phyloP scores from a whole-genome alignment of 2,113 vertebrate species.

The Rhinopithecus roxellana region DNA sequence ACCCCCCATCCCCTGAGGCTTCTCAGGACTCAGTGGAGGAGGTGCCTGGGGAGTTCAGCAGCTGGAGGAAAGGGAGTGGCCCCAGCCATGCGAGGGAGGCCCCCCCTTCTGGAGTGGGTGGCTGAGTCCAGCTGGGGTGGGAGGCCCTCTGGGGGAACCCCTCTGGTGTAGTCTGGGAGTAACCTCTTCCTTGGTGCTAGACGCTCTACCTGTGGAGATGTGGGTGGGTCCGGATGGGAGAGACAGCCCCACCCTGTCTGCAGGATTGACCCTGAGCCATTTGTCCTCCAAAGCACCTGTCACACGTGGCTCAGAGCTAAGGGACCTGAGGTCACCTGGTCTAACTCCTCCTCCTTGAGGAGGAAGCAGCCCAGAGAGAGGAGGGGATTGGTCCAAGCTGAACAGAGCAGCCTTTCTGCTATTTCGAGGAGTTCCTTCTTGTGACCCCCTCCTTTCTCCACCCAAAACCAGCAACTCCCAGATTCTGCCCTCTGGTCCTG shows the following conservation, averaged over 20 bases:
- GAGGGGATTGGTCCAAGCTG: conserved; percentile 65
- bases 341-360: conserved; percentile 30
- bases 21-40: background rate
- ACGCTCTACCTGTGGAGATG: background rate
- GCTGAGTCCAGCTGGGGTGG: background rate
- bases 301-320: conserved; percentile 50
- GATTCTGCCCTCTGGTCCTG: background rate
- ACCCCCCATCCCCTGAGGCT: conserved; percentile 31
- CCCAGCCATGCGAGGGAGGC: background rate
- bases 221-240: background rate
- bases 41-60: conserved; percentile 26
- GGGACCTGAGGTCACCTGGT: conserved; percentile 66
- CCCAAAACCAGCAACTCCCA: background rate
- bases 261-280: conserved; percentile 17
- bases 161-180: background rate
- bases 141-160: conserved; percentile 18
- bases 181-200: background rate
- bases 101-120: background rate
- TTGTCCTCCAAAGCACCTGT: conserved; percentile 70
- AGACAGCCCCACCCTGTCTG: background rate
- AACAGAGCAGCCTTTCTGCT: conserved; percentile 45
- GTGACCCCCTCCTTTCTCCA: background rate
- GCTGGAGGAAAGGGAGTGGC: conserved; percentile 53
- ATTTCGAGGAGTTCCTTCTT: background rate
- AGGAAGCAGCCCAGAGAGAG: conserved; percentile 9